Base-by-base conservation (phyloP, 2,797 vertebrate species). In the Varecia variegata region DNA sequence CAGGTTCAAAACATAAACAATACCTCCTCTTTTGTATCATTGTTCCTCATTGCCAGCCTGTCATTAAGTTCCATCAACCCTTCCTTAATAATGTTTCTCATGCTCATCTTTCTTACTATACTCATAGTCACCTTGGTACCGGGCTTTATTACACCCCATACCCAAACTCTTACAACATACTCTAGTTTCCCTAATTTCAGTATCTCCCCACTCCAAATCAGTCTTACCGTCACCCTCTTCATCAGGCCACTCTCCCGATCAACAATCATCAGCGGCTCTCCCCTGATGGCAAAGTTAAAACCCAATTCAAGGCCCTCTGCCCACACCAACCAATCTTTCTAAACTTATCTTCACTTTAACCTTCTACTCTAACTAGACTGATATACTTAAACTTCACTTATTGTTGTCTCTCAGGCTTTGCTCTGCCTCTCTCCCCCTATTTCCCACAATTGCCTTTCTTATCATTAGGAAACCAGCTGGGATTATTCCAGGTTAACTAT, bases 101-200 rank as follows among this genome's bases (percentile, higher is more conserved):
- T 15, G 5, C 38, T 93, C 74, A 58, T 50, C 15, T 58, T 73
- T 67, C 56, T 95, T 71, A 88, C 43, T 60, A 54, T 35, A 71
- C 14, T 88, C 68, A 84, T 23, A 65, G 81, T 80, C 43, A 90
- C 70, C 67, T 89, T 68, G 43, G 12, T 67, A 68, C 5, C 73
- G 10, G 17, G 27, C 58, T 81, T 79, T 60, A 54, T 68, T 85
- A 79, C 0, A 17, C 43, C 35, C 85, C 89, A 70, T 35, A 94
- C 10, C 80, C 86, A 85, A 70, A 90, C n/a, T 70, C 45, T 62
- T 74, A 15, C 32, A 67, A 77, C n/a, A 76, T 60, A 93, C 20
- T 82, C 30, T 92, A 88, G 35, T 73, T 95, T 88, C 35, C 45
- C 32, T 96, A 58, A 88, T 60, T 93, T 90, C 47, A 93, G 12